These are phyloP conservation scores for Aurelia aurita DNA, from an alignment of 30 jellyfish, hydroid and myxozoan genomes.

Conservation along the genomic window DNA sequence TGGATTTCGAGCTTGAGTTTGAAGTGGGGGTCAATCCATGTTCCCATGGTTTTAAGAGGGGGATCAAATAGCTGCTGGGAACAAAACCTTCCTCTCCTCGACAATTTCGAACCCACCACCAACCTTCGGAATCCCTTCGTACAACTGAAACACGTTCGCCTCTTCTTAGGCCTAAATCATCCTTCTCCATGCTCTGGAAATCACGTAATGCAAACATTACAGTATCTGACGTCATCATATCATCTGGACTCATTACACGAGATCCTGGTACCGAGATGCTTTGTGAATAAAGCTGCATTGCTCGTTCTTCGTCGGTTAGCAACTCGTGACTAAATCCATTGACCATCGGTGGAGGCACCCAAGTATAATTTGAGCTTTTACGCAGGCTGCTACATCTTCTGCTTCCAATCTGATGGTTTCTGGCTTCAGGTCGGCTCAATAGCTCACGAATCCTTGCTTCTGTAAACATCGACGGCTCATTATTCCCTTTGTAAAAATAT, in stretches of 20 bases:
- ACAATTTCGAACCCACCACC: conserved; percentile 73
- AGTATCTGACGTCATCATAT: neutral
- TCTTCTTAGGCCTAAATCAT: conserved; percentile 39
- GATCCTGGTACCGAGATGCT: conserved; percentile 48
- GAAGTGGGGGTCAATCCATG: conserved; percentile 1
- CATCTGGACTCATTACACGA: conserved; percentile 17
- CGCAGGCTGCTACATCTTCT: conserved; percentile 70
- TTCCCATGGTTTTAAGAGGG: conserved; percentile 28
- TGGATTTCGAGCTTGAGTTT: neutral
- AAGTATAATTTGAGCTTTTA: conserved; percentile 9
- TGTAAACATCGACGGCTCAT: neutral
- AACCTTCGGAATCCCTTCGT: conserved; percentile 40
- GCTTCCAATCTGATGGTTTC: neutral
- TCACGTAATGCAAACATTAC: conserved; percentile 50
- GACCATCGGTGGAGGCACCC: neutral
- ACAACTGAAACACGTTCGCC: conserved; percentile 60
- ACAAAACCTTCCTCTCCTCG: conserved; percentile 60
- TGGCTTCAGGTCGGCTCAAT: neutral
- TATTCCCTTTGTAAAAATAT: conserved; percentile 7
- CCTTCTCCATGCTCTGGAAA: conserved; percentile 31
- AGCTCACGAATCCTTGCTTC: conserved; percentile 20
- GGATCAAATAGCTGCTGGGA: conserved; percentile 44
- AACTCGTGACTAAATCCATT: conserved; percentile 27
- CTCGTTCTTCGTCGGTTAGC: conserved; percentile 13
- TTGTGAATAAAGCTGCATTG: conserved; percentile 8